Conservation (phyloP, 2,797 vertebrate species). For the Delichon dasypus region DNA sequence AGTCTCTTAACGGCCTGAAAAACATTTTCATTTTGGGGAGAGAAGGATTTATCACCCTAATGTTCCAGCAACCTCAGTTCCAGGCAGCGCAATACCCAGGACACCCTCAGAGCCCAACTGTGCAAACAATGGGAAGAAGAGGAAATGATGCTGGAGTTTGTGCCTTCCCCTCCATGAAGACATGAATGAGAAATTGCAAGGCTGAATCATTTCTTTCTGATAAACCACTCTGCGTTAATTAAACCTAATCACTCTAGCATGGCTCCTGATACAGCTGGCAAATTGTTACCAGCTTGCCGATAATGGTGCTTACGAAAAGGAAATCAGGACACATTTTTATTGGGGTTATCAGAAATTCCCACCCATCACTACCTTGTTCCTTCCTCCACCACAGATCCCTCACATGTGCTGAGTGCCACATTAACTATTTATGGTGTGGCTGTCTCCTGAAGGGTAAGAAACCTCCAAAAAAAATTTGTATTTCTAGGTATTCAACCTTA, state of each 20-base stretch:
- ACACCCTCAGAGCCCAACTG: background rate
- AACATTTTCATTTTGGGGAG: background rate
- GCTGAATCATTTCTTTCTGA: constrained; percentile 48
- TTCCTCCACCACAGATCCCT: constrained; percentile 6
- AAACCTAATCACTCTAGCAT: constrained; percentile 8
- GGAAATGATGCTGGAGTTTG: constrained; percentile 28
- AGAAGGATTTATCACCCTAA: background rate
- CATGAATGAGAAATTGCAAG: background rate
- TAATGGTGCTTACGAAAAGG: background rate
- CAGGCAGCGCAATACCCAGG: background rate
- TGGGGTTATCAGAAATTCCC: constrained; percentile 17
- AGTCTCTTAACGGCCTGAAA: background rate
- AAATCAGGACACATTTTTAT: background rate
- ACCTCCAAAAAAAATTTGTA: background rate
- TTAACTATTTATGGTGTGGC: background rate
- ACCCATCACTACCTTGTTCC: constrained; percentile 28
- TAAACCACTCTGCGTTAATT: constrained; percentile 26
- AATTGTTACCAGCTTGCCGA: background rate
- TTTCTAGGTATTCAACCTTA: background rate
- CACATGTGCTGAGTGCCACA: background rate
- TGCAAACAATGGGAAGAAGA: background rate
- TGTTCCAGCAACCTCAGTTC: background rate
- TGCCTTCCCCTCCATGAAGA: constrained; percentile 12
- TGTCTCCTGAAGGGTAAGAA: background rate
- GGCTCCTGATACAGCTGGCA: background rate